Evolutionary conservation across 2,113 vertebrate genomes (phyloP), one percentile per base, ranked within the genome.

Genomic region (Merops nubicus): DNA sequence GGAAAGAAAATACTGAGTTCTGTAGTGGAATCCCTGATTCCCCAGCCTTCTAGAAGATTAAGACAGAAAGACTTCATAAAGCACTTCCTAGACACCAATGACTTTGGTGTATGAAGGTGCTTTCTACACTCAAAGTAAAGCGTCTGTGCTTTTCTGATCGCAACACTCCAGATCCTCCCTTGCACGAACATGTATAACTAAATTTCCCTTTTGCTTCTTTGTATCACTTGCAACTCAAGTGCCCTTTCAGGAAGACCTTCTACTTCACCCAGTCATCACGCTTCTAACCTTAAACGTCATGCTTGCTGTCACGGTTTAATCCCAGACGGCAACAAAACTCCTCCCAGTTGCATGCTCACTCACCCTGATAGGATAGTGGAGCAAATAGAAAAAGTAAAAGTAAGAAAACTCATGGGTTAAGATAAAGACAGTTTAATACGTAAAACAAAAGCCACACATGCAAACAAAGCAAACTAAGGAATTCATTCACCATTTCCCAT

Each of bases 101-200:
- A 28, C 23, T 88, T 31, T 34, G 60, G 16, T 17, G 8, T 20
- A 4, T 9, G 6, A 13, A 56, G 21, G 9, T 23, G 26, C 25
- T 70, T 93, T 33, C 64, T 50, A 21, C 3, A 8, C 7, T 50
- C 60, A 17, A 5, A 22, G 34, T 50, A 70, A 78, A 50, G 17
- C 9, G 51, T 51, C 91, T 18, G 15, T 12, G 22, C 34, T 43
- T 33, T 63, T 50, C 62, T 73, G 15, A 51, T 42, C 34, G 75
- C 48, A 83, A 20, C 29, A 34, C 18, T 81, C 34, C 43, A 13
- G 26, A 67, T 81, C 28, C 18, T 57, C 15, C 13, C 28, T 50
- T 75, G n/a, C 17, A 62, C 62, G 19, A 40, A 40, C 1, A 1
- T 1, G 1, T 4, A 4, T 33, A 84, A 48, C 14, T 43, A 36